Percentiles rank a stretch among this genome's conserved stretches.
Evolutionary conservation across 2,888 invertebrate species (phyloP).

Genomic region (Lithodes maja): DNA sequence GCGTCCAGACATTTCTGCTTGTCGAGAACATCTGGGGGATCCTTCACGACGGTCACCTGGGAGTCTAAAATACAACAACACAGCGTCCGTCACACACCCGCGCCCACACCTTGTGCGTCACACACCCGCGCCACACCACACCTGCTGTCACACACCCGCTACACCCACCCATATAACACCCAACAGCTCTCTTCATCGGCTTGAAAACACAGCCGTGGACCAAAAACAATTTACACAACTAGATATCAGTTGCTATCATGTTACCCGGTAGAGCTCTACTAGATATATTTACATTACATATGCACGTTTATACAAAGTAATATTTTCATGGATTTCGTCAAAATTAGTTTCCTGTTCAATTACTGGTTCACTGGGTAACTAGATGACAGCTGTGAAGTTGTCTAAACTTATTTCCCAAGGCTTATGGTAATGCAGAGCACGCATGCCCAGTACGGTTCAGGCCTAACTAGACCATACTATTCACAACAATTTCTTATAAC

Average conservation of each 20-base stretch:
- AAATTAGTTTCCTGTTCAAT: too few relatives aligned
- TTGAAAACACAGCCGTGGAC: constrained; percentile 27
- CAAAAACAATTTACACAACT: too few relatives aligned
- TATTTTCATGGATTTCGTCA: too few relatives aligned
- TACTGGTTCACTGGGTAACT: too few relatives aligned
- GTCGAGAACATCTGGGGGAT: constrained; percentile 94
- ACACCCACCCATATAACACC: constrained; percentile 61
- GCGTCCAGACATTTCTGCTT: constrained; percentile 99
- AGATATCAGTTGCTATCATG: too few relatives aligned
- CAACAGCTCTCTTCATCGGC: constrained; percentile 55
- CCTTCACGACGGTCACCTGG: constrained; percentile 76
- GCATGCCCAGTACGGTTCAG: constrained; percentile 24
- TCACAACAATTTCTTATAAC: constrained; percentile 1
- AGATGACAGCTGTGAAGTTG: too few relatives aligned
- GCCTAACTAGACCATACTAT: constrained; percentile 43
- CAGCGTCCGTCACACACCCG: constrained; percentile 68
- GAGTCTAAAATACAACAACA: constrained; percentile 71
- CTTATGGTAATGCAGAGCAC: constrained; percentile 26
- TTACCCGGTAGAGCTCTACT: too few relatives aligned
- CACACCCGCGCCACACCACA: constrained; percentile 53
- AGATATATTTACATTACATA: too few relatives aligned
- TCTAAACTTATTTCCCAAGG: too few relatives aligned
- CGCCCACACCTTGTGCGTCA: constrained; percentile 67
- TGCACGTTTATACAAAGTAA: too few relatives aligned
- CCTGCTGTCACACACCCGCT: constrained; percentile 51